Evolutionary conservation across 2,888 invertebrate genomes (phyloP), one percentile per base, ranked within the genome.

Genomic region (Aleiodes testaceus): DNA sequence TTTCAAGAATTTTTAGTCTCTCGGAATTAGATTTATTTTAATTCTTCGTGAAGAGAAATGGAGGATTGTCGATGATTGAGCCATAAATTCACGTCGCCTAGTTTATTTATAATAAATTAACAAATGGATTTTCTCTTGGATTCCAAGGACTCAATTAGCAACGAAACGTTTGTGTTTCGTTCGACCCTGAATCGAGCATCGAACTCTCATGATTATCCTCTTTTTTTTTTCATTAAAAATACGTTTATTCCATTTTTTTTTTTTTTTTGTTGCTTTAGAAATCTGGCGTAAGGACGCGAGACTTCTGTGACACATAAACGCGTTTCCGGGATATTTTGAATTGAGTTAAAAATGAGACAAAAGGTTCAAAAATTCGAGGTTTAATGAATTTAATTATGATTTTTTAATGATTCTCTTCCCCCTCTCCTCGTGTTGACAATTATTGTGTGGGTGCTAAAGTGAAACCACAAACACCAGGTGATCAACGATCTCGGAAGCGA

Each of bases 251-350:
- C 45, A 49, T 49, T 22, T 30, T 63, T 67, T 66, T 70, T 66
- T 70, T 69, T 80, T 84, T 81, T 81, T 83, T 81, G 78, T 75
- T 65, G 73, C 77, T 82, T 85, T 84, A 84, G 86, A 86, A 86
- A 86, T 85, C 86, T 79, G 79, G 80, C 79, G 69, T 84, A 84
- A 86, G 84, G 85, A 82, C 85, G 79, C 74, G 74, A 74, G 73
- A 65, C 26, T 22, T 65, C 30, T 45, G 44, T 42, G 66, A 22
- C 30, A 59, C 14, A 30, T 16, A 18, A n/a, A 64, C 20, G 42
- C 63, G 22, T 55, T 61, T 70, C 70, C 66, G 61, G 50, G 59
- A 66, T 69, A 63, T 59, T 42, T 42, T 18, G 6, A 63, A n/a
- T 45, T 7, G n/a, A 36, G 20, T 18, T 30, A 26, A 42, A 59